Percentiles rank a stretch among this genome's conserved stretches.
Conservation (phyloP, 1,140 invertebrate species). For the Drosophila sp. region DNA sequence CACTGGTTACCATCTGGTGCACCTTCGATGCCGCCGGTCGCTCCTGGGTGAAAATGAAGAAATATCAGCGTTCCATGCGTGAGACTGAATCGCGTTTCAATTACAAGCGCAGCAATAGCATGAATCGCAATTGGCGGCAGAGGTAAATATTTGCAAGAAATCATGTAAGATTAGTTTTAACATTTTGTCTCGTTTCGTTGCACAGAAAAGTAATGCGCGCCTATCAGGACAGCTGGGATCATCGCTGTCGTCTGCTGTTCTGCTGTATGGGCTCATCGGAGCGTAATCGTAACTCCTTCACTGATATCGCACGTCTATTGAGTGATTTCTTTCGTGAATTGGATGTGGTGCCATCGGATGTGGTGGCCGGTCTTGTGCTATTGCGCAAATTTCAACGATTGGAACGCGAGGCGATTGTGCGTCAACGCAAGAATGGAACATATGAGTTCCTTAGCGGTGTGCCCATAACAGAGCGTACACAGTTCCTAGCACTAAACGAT, state of each 20-base stretch:
- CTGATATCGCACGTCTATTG: constrained; percentile 93
- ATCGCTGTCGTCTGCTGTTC: constrained; percentile 92
- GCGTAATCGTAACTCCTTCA: constrained; percentile 91
- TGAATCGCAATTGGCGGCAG: constrained; percentile 93
- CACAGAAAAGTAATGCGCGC: constrained; percentile 93
- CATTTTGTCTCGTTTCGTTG: too few species aligned
- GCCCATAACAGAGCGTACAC: constrained; percentile 91
- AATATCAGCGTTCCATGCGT: constrained; percentile 92
- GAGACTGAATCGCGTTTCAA: constrained; percentile 89
- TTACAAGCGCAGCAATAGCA: constrained; percentile 91
- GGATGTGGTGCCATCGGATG: constrained; percentile 96
- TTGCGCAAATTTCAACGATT: constrained; percentile 92
- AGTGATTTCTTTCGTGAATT: constrained; percentile 95
- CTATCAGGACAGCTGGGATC: constrained; percentile 96
- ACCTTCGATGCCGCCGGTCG: constrained; percentile 93
- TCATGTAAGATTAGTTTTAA: too few species aligned
- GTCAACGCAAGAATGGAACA: constrained; percentile 92
- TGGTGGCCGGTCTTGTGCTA: constrained; percentile 93
- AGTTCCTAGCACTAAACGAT: constrained; percentile 93
- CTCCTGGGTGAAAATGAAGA: constrained; percentile 97
- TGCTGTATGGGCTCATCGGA: constrained; percentile 93
- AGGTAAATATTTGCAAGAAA: constrained; percentile 84
- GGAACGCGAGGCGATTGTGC: constrained; percentile 90
- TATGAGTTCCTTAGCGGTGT: constrained; percentile 96
- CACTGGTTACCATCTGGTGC: constrained; percentile 93